Evolutionary conservation across 2,888 invertebrate genomes (phyloP), one percentile per base, ranked within the genome.

Genomic region (Rambutsinella grinnellia): DNA sequence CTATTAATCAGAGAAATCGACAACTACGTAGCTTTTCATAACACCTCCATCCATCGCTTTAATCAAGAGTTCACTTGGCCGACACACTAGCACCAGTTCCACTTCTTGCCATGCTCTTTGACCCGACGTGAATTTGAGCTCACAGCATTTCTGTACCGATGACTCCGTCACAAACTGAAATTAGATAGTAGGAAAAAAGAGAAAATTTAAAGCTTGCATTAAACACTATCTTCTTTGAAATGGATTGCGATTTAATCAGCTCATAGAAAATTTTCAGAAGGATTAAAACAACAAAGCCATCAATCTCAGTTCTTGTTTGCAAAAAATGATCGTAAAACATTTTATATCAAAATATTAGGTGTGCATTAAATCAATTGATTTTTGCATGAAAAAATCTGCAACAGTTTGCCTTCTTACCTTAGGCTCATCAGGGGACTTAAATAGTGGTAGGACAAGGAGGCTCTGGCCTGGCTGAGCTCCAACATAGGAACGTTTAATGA

Each of bases 391-490:
- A 15, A 44, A 15, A 44, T 13, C 10, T 15, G 46, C 46, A n/a
- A n/a, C n/a, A n/a, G 23, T 56, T 68, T 24, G 21, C 26, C n/a
- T 3, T 26, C 47, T 61, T 72, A 82, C 83, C 80, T 82, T 79
- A 26, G 83, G 83, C 56, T 82, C 81, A 24, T 74, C 68, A 36
- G 76, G 63, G 19, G 80, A 82, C 69, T 83, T 82, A 57, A 82
- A 83, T 19, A 83, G 60, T 26, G 83, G 83, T 26, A 83, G 58
- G 19, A 82, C 80, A 26, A 83, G 81, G 24, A 79, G 74, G 68
- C 75, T 79, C 78, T 83, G 83, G 26, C 82, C 83, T 47, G 83
- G 83, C 60, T 83, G 83, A 27, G 83, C 83, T 47, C 83, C 83
- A 46, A 82, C 82, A 61, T 83, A 82, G 15, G 81, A 79, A 27